These are phyloP conservation scores for Pantelozetes paolii DNA, from an alignment of 2,888 invertebrate species.

Conservation along the genomic window DNA sequence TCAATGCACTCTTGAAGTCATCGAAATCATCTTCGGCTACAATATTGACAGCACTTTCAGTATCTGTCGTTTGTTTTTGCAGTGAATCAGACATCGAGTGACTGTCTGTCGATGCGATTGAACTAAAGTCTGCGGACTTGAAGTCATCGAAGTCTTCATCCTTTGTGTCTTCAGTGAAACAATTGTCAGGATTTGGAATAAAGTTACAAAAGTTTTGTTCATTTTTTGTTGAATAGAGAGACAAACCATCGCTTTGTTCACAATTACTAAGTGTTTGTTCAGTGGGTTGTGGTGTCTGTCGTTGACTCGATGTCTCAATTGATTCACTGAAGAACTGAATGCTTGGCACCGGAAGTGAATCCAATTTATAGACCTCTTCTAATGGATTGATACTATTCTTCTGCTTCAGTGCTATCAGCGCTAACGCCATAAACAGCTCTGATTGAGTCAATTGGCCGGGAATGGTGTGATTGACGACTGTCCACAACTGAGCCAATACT, in stretches of 20 bases:
- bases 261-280: no score
- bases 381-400: constrained; percentile 45
- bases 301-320: no score
- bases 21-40: background rate
- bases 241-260: no score
- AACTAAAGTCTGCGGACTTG: constrained; percentile 28
- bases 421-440: constrained; percentile 56
- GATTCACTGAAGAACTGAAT: constrained; percentile 12
- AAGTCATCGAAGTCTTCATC: constrained; percentile 41
- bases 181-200: background rate
- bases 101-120: background rate
- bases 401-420: constrained; percentile 56
- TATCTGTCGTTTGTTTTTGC: background rate
- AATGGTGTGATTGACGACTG: constrained; percentile 53
- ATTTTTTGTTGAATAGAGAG: background rate
- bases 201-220: background rate
- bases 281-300: no score
- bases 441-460: constrained; percentile 55
- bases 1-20: background rate
- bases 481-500: constrained; percentile 56
- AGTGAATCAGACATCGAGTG: background rate
- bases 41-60: background rate
- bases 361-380: constrained; percentile 27
- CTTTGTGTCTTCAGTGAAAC: background rate
- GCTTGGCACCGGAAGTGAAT: constrained; percentile 26